Base-by-base conservation (phyloP, 1,140 invertebrate species). In the Phocides pigmalion region DNA sequence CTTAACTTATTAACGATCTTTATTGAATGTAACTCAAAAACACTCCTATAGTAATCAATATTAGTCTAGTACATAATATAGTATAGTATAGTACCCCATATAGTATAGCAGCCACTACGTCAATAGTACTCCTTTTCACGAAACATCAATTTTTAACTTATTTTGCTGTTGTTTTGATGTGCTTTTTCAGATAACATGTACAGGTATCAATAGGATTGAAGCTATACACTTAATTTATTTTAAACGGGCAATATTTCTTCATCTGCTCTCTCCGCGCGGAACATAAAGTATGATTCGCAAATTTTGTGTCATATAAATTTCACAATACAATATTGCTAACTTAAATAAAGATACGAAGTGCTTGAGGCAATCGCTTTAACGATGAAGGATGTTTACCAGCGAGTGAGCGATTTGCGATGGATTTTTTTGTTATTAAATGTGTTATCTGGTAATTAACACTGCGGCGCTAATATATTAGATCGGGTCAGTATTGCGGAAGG, bases 121-220 rank as follows among this genome's bases (percentile, higher is more conserved):
- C 16, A 25, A n/a, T 3, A 9, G 16, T 25, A 17, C 19, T 64
- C 32, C 9, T 62, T 62, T 67, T 74, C 76, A 69, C 73, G 71
- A 67, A 50, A 76, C 72, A 83, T 82, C 84, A 74, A 73, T 53
- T 72, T 78, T 75, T 74, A 73, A 74, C 51, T 56, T 72, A 70
- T 71, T 73, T 76, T 85, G 65, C 64, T 77, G 70, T 85, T 54
- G 32, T 75, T 83, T 82, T 85, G 66, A 73, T 86, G 84, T 90
- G 88, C 80, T 76, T 85, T 89, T 82, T 69, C 86, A 88, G 84
- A 82, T 82, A 80, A 72, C 73, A 53, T 69, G 70, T 86, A 86
- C 88, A 88, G 88, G 88, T 90, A 90, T 90, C 88, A 90, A 89
- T 90, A 86, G 53, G 20, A 46, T 56, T 37, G 35, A 37, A 56